A percentile compares a stretch with the other conserved stretches of the same genome.
phyloP scores from a whole-genome alignment of 2,888 invertebrate genomes.

The Drosophila ezoana region DNA sequence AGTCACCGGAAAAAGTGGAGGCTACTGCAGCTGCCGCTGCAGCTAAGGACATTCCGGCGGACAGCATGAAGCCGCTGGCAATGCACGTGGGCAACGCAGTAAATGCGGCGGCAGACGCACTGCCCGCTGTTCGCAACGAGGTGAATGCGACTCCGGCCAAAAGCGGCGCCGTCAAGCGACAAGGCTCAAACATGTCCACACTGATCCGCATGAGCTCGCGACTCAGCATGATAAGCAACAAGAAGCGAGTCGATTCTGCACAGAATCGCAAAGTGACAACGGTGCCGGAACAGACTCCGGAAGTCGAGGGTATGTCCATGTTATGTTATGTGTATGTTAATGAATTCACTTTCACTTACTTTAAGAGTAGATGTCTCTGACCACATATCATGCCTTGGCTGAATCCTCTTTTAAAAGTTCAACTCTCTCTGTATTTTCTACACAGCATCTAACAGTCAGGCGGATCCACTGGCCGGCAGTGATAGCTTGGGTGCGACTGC shows the following conservation, averaged over 20 bases:
- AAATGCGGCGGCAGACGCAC: slow-evolving; percentile 66
- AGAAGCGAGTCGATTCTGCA: slow-evolving; percentile 82
- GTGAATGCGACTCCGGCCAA: slow-evolving; percentile 39
- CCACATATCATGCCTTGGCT: too few relatives aligned
- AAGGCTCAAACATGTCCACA: slow-evolving; percentile 76
- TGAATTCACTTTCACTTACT: too few relatives aligned
- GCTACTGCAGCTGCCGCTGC: slow-evolving; percentile 3
- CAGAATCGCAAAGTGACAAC: slow-evolving; percentile 75
- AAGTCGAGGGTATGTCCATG: slow-evolving; percentile 56
- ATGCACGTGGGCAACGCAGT: slow-evolving; percentile 71
- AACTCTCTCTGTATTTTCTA: neutral
- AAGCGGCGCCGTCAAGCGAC: slow-evolving; percentile 58
- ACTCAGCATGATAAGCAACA: slow-evolving; percentile 79
- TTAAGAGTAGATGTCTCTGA: too few relatives aligned
- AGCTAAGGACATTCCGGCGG: slow-evolving; percentile 21
- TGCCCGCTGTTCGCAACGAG: slow-evolving; percentile 66
- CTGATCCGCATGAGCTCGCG: slow-evolving; percentile 82
- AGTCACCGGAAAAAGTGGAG: slow-evolving; percentile 40
- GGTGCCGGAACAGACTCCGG: slow-evolving; percentile 51
- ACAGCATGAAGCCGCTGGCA: slow-evolving; percentile 51
- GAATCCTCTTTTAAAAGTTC: neutral
- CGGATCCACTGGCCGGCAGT: slow-evolving; percentile 61
- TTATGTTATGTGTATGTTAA: too few relatives aligned
- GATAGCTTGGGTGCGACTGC: slow-evolving; percentile 60
- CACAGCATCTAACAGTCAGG: slow-evolving; percentile 70